phyloP scores from a whole-genome alignment of 53 echinoderm and acorn worm genomes.

The Holothuria leucospilota region DNA sequence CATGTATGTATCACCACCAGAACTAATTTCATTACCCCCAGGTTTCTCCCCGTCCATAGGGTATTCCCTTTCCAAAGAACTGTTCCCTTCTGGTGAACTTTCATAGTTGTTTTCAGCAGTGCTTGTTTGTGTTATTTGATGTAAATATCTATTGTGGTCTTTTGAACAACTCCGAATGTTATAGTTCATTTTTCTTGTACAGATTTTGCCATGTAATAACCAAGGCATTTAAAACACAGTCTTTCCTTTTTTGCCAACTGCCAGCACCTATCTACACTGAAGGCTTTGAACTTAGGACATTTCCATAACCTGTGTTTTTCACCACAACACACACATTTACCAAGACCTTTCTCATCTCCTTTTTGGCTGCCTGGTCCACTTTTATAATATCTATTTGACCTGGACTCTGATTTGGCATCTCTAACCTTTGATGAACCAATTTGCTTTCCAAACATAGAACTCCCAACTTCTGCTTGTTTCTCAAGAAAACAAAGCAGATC shows the following conservation, averaged over 20 bases:
- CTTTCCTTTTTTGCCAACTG: conserved; percentile 14
- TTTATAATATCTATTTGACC: neutral
- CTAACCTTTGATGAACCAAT: neutral
- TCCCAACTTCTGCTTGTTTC: conserved; percentile 8
- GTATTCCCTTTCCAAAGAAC: too few relatives aligned
- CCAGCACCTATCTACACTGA: conserved; percentile 14
- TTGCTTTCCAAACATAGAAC: conserved; percentile 2
- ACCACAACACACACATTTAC: neutral
- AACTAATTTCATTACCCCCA: too few relatives aligned
- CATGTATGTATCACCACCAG: neutral
- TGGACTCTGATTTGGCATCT: neutral
- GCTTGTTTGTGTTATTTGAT: too few relatives aligned
- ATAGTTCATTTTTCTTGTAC: too few relatives aligned
- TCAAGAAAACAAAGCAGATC: conserved; percentile 6
- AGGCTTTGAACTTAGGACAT: conserved; percentile 9
- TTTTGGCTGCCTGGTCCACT: neutral
- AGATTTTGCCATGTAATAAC: too few relatives aligned
- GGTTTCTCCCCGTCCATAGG: neutral
- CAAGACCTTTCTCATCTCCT: neutral
- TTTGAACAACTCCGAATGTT: too few relatives aligned
- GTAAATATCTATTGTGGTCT: too few relatives aligned
- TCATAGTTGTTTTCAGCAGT: too few relatives aligned
- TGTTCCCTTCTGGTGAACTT: too few relatives aligned
- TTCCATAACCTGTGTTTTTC: conserved; percentile 19
- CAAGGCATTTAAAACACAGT: neutral